These are phyloP conservation scores for Pachliopta kotzebuea DNA, from an alignment of 2,888 invertebrate genomes.

Conservation along the genomic window DNA sequence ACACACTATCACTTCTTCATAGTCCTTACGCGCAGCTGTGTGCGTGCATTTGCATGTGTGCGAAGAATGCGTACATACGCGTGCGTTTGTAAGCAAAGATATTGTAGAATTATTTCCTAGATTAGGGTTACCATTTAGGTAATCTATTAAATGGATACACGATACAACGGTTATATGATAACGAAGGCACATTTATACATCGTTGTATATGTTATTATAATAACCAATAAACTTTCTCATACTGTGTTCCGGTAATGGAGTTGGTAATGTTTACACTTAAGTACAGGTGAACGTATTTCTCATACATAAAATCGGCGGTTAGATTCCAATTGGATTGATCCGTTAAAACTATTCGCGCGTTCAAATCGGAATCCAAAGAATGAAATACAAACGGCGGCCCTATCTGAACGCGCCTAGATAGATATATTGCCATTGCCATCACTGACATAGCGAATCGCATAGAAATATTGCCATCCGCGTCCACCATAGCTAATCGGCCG, in stretches of 20 bases:
- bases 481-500: constrained; percentile 48
- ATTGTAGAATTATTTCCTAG: constrained; percentile 80
- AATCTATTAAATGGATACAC: constrained; percentile 16
- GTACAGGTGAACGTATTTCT: no score
- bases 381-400: constrained; percentile 28
- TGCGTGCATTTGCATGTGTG: constrained; percentile 76
- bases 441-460: constrained; percentile 41
- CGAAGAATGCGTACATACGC: constrained; percentile 77
- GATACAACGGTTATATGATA: not conserved
- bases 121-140: constrained; percentile 45
- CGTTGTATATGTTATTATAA: not conserved
- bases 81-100: constrained; percentile 69
- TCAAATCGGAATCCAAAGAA: constrained; percentile 10
- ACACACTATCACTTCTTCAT: constrained; percentile 46
- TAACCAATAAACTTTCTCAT: no score
- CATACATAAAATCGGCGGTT: not conserved
- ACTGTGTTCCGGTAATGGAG: not conserved
- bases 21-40: constrained; percentile 54
- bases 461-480: constrained; percentile 40
- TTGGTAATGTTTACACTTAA: not conserved
- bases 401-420: constrained; percentile 44
- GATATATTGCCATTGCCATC: constrained; percentile 44
- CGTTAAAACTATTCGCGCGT: constrained; percentile 15
- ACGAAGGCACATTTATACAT: not conserved
- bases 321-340: not conserved